These are phyloP conservation scores for Microtus richardsoni DNA, from an alignment of 2,113 vertebrate species.

Conservation along the genomic window DNA sequence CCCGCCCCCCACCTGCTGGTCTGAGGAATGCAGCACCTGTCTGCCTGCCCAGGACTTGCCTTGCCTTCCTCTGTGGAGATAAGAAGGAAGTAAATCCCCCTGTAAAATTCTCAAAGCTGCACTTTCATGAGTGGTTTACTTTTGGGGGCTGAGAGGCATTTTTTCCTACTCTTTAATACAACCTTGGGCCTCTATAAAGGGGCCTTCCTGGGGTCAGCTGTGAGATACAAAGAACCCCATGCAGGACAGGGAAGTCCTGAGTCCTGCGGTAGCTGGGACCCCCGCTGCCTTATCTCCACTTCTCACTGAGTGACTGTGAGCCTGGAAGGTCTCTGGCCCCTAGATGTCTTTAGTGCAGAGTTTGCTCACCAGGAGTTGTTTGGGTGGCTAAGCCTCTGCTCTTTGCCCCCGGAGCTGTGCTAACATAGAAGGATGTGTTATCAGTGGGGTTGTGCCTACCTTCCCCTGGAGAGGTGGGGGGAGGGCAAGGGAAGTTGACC, in stretches of 20 bases:
- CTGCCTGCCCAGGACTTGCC: background rate
- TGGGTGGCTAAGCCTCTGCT: conserved; percentile 80
- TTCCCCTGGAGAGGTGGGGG: conserved; percentile 64
- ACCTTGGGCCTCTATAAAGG: background rate
- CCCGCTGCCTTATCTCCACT: conserved; percentile 79
- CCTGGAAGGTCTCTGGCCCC: conserved; percentile 77
- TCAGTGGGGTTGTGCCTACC: conserved; percentile 81
- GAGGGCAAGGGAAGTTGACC: conserved; percentile 80
- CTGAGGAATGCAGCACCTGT: background rate
- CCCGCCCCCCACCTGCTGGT: no score
- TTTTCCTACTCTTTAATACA: background rate
- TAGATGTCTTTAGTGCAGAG: conserved; percentile 81
- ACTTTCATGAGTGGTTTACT: background rate
- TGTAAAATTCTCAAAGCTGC: background rate
- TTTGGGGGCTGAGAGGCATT: background rate
- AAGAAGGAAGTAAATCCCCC: conserved; percentile 24
- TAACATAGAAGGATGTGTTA: conserved; percentile 82
- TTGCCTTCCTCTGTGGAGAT: background rate
- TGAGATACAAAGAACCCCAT: conserved; percentile 61
- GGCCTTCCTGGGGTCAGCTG: background rate
- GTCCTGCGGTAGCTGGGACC: conserved; percentile 21
- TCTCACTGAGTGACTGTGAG: conserved; percentile 75
- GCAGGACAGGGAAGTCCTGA: background rate
- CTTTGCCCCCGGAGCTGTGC: conserved; percentile 83
- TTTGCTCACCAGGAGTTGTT: conserved; percentile 82